These are phyloP conservation scores for Netelia inedita DNA, from an alignment of 2,888 invertebrate genomes.

Conservation along the genomic window DNA sequence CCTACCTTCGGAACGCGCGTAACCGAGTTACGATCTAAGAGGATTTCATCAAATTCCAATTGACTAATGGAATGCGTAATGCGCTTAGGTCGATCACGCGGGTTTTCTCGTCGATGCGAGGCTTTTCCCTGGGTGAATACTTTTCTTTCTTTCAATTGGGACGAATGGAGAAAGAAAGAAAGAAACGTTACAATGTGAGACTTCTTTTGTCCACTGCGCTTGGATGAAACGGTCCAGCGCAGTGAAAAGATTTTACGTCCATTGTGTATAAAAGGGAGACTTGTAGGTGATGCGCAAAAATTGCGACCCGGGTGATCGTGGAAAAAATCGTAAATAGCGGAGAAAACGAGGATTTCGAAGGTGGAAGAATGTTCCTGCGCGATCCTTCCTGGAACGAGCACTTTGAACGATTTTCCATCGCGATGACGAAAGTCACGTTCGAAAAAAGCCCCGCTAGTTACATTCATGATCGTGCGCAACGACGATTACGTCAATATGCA, in stretches of 20 bases:
- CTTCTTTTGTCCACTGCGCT: conserved; percentile 28
- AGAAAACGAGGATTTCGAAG: neutral
- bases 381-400: conserved; percentile 1
- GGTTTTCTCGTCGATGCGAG: conserved; percentile 32
- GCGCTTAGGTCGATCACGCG: conserved; percentile 26
- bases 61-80: conserved; percentile 60
- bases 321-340: neutral
- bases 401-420: neutral
- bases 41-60: conserved; percentile 64
- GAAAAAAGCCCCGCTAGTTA: conserved; percentile 24
- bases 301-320: neutral
- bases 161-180: neutral
- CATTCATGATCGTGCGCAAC: conserved; percentile 26
- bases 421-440: conserved; percentile 27
- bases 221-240: conserved; percentile 18
- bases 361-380: neutral
- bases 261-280: conserved; percentile 13
- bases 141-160: neutral
- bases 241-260: neutral
- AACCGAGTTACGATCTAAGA: conserved; percentile 60
- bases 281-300: neutral
- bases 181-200: conserved; percentile 10
- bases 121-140: conserved; percentile 1
- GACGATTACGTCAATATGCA: conserved; percentile 28
- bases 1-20: conserved; percentile 31